These are phyloP conservation scores for Sinhomidia bicolor DNA, from an alignment of 2,888 invertebrate species.

Conservation along the genomic window DNA sequence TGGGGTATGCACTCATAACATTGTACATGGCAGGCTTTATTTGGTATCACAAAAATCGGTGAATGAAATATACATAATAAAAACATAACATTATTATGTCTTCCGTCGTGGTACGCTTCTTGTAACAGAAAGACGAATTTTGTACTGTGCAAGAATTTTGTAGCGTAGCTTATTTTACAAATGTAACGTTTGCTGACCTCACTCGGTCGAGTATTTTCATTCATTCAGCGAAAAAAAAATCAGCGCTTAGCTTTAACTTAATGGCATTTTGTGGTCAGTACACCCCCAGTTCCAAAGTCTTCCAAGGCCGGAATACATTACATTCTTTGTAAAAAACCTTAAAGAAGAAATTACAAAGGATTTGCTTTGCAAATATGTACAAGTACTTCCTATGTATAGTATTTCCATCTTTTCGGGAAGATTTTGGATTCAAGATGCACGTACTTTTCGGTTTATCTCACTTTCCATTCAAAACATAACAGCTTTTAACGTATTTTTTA, in stretches of 20 bases:
- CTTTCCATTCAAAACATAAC: constrained; percentile 12
- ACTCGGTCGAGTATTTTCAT: background rate
- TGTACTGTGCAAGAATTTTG: background rate
- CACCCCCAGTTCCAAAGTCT: background rate
- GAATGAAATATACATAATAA: too few relatives aligned
- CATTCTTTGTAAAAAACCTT: too few relatives aligned
- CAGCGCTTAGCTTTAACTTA: background rate
- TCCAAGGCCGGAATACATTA: too few relatives aligned
- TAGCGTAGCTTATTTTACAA: background rate
- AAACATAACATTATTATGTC: too few relatives aligned
- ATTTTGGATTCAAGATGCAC: background rate
- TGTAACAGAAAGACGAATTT: background rate
- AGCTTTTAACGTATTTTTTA: background rate
- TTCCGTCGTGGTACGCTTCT: too few relatives aligned
- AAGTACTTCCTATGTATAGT: too few relatives aligned
- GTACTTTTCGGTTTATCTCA: background rate
- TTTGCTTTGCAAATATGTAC: too few relatives aligned
- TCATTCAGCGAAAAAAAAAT: constrained; percentile 20
- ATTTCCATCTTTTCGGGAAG: background rate
- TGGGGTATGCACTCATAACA: too few relatives aligned
- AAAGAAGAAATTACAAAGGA: too few relatives aligned
- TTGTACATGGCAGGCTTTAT: too few relatives aligned
- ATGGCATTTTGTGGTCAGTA: background rate
- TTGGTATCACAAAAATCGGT: too few relatives aligned
- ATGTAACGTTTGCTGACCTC: constrained; percentile 27